Evolutionary conservation across 1,140 invertebrate genomes (phyloP), one percentile per base, ranked within the genome.

Genomic region (Papilio polyxenes): DNA sequence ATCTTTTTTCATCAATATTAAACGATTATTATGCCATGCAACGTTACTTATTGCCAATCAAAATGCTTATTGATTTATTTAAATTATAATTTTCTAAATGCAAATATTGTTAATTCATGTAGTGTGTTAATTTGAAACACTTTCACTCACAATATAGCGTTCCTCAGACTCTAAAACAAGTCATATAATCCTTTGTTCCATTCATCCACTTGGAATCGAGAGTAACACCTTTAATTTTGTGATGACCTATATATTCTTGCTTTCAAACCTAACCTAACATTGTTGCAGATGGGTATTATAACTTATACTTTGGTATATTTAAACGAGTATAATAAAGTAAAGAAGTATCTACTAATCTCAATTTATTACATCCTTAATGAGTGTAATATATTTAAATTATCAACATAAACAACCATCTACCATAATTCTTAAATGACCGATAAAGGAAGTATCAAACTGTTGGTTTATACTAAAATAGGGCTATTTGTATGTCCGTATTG

Each of bases 401-500:
- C 13, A 15, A 15, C 8, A 23, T 37, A 72, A 72, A 37, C 62
- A 13, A 7, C n/a, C 10, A 31, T 20, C n/a, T 13, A 62, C 59
- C 20, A 62, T 23, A 10, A 65, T 65, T 10, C 59, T 62, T 62
- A 31, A 65, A 65, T 65, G 9, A 31, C 20, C 62, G 23, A 72
- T 72, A 72, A 72, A 72, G 31, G 65, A 72, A 72, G 65, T 72
- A 37, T 72, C 37, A 72, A 72, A 40, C 65, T 72, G 4, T 15
- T 72, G 23, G 31, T 17, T 37, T 72, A 10, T 72, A 40, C 10
- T 72, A 72, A 72, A 72, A 31, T 72, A 72, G 31, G 23, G 65
- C 65, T 17, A 72, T 72, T 72, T 72, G 65, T 72, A 72, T 72
- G 65, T 72, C 11, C 11, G 23, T 72, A 72, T 40, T 72, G 65